Percentiles rank a stretch among this genome's conserved stretches.
Evolutionary conservation across 2,888 invertebrate genomes (phyloP).

Genomic region (Zonitis immaculata): DNA sequence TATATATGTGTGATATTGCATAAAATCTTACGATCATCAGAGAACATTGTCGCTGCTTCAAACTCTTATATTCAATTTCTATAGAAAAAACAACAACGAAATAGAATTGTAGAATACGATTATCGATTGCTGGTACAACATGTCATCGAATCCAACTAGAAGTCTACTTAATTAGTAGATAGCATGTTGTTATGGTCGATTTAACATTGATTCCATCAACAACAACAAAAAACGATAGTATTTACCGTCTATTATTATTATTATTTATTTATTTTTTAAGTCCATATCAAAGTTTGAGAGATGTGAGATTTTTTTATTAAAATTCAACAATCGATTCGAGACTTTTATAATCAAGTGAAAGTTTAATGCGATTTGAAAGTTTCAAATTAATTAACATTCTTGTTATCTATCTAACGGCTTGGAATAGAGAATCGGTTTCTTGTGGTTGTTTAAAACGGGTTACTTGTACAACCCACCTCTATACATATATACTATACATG

Average conservation of each 20-base stretch:
- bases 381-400: slow-evolving; percentile 47
- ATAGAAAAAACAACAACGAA: too few species aligned
- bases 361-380: slow-evolving; percentile 39
- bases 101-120: too few species aligned
- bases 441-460: slow-evolving; percentile 27
- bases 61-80: not conserved
- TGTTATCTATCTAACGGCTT: slow-evolving; percentile 42
- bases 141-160: too few species aligned
- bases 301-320: slow-evolving; percentile 30
- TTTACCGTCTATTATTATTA: too few species aligned
- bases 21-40: slow-evolving; percentile 6
- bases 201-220: too few species aligned
- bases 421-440: slow-evolving; percentile 41
- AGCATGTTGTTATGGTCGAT: too few species aligned
- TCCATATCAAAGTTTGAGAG: too few species aligned
- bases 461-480: slow-evolving; percentile 6
- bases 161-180: too few species aligned
- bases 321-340: slow-evolving; percentile 25
- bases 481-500: too few species aligned
- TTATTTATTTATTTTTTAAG: too few species aligned
- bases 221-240: too few species aligned
- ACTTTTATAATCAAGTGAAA: slow-evolving; percentile 36
- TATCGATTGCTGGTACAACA: too few species aligned
- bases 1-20: slow-evolving; percentile 18
- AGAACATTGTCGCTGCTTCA: not conserved